phyloP scores from a whole-genome alignment of 1,140 invertebrate genomes.

The Dysdera silvatica region DNA sequence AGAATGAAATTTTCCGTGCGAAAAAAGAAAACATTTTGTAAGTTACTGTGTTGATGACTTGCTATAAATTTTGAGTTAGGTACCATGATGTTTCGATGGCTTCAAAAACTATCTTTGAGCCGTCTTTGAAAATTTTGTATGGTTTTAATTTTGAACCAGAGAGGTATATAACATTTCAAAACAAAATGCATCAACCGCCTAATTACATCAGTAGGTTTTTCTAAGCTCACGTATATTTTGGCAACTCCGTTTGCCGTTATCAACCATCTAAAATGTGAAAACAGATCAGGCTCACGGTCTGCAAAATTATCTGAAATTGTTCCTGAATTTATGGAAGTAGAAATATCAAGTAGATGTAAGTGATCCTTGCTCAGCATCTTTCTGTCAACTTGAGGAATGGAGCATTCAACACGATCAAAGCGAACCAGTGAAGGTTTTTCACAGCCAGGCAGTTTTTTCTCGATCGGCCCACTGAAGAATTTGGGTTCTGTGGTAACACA shows the following conservation, averaged over 20 bases:
- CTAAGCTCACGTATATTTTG: too few species aligned
- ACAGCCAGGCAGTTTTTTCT: not conserved
- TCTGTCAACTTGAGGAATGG: not conserved
- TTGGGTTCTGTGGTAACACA: not conserved
- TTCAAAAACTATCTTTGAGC: too few species aligned
- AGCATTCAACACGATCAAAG: not conserved
- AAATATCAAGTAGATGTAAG: not conserved
- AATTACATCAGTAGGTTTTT: too few species aligned
- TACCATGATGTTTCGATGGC: too few species aligned
- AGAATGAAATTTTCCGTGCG: too few species aligned
- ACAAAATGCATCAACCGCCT: too few species aligned
- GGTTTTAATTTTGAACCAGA: too few species aligned
- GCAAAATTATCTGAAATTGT: not conserved
- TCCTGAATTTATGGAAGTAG: not conserved
- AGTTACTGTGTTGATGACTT: too few species aligned
- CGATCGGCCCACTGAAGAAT: slow-evolving; percentile 4
- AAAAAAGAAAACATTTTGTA: too few species aligned
- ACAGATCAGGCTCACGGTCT: not conserved
- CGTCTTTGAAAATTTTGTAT: too few species aligned
- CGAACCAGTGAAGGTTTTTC: slow-evolving; percentile 1
- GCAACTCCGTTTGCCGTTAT: not conserved
- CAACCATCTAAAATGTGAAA: not conserved
- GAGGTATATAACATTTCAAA: too few species aligned
- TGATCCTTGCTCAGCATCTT: not conserved
- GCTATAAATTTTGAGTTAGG: too few species aligned